Evolutionary conservation across 2,797 vertebrate species (phyloP).

Genomic region (Benthosema pterotum): DNA sequence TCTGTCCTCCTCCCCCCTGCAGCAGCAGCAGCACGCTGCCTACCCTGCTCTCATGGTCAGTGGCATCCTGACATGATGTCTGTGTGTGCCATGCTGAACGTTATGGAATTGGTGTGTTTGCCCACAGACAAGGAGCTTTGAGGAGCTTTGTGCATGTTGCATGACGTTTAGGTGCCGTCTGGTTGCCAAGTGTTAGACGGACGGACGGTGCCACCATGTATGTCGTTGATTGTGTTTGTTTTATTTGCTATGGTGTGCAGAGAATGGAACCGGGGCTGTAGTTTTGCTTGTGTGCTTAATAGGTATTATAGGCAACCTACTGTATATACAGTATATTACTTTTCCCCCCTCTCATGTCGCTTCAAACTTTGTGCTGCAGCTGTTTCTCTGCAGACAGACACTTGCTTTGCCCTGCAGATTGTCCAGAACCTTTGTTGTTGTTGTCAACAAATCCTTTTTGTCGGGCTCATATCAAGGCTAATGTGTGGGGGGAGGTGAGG

Average conservation of each 20-base stretch:
- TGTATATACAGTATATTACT: too few relatives aligned
- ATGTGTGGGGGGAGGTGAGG: too few relatives aligned
- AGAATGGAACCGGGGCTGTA: conserved; percentile 35
- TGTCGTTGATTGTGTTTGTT: conserved; percentile 22
- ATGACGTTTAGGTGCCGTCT: conserved; percentile 35
- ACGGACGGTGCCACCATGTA: background rate
- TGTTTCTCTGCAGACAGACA: too few relatives aligned
- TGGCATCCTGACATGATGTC: conserved; percentile 47
- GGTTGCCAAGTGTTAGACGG: too few relatives aligned
- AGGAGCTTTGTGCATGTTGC: conserved; percentile 48
- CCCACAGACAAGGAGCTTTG: conserved; percentile 34
- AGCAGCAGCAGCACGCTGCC: conserved; percentile 74
- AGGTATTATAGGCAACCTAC: too few relatives aligned
- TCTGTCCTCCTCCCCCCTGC: conserved; percentile 48
- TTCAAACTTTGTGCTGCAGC: too few relatives aligned
- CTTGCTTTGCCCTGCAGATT: too few relatives aligned
- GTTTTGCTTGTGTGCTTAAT: conserved; percentile 30
- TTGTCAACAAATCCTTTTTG: too few relatives aligned
- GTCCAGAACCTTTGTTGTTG: too few relatives aligned
- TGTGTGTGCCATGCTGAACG: conserved; percentile 35
- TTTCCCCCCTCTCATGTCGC: too few relatives aligned
- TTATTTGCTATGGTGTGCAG: conserved; percentile 28
- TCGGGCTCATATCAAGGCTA: too few relatives aligned
- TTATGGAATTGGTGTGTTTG: conserved; percentile 38
- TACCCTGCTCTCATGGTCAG: conserved; percentile 74